Evolutionary conservation across 2,888 invertebrate genomes (phyloP).

Genomic region (Dasypogon diadema): DNA sequence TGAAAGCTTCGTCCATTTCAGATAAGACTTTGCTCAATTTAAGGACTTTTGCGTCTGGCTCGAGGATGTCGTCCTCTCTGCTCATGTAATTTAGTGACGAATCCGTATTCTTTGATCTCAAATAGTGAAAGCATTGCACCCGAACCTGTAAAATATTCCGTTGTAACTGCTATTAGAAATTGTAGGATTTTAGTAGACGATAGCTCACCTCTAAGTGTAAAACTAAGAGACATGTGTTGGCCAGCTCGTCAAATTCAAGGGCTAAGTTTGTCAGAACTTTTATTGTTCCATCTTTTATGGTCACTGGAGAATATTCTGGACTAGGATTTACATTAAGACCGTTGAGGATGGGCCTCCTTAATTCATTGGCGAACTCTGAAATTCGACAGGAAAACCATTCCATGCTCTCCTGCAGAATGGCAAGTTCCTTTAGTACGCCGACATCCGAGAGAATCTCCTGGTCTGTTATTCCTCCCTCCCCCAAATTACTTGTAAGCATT

Average conservation of each 20-base stretch:
- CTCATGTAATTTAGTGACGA: slow-evolving; percentile 64
- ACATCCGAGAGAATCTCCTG: slow-evolving; percentile 90
- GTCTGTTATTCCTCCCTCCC: slow-evolving; percentile 85
- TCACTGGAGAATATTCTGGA: slow-evolving; percentile 63
- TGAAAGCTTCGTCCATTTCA: slow-evolving; percentile 82
- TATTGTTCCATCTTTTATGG: slow-evolving; percentile 72
- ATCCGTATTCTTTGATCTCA: slow-evolving; percentile 71
- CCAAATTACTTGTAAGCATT: slow-evolving; percentile 91
- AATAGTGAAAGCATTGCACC: slow-evolving; percentile 95
- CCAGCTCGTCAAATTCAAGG: slow-evolving; percentile 86
- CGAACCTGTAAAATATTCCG: slow-evolving; percentile 74
- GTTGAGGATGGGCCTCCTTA: slow-evolving; percentile 70
- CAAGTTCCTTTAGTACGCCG: slow-evolving; percentile 83
- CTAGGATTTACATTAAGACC: slow-evolving; percentile 61
- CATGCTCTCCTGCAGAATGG: slow-evolving; percentile 92
- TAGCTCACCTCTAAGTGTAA: slow-evolving; percentile 86
- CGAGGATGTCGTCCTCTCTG: slow-evolving; percentile 78
- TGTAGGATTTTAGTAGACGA: background rate
- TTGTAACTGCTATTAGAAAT: too few relatives aligned
- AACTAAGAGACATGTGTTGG: slow-evolving; percentile 90
- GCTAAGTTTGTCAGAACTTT: slow-evolving; percentile 79
- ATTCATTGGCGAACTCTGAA: slow-evolving; percentile 72
- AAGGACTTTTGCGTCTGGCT: slow-evolving; percentile 81
- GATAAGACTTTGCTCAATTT: slow-evolving; percentile 83
- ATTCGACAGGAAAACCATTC: slow-evolving; percentile 84